These are phyloP conservation scores for Ctenosaura bakeri DNA, from an alignment of 2,797 vertebrate species.

Conservation along the genomic window DNA sequence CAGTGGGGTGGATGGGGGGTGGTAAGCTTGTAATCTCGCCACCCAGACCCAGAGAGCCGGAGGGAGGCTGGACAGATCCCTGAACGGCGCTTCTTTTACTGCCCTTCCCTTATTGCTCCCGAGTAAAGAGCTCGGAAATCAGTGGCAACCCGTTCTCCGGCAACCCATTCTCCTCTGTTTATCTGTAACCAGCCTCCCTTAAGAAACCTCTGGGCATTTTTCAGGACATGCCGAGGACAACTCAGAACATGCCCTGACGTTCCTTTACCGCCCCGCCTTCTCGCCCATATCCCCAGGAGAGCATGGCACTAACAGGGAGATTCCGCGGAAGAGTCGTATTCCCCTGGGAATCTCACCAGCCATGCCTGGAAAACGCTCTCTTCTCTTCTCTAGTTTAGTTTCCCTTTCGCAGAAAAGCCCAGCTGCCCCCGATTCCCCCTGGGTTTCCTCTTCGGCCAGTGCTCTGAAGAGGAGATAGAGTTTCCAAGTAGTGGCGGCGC, in stretches of 20 bases:
- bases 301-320: neutral
- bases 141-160: neutral
- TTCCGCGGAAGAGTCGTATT: fast-evolving
- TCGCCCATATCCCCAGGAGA: neutral
- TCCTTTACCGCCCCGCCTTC: neutral
- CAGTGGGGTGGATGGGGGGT: neutral
- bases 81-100: too few species aligned
- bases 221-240: neutral
- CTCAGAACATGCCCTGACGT: neutral
- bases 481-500: neutral
- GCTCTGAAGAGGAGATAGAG: too few species aligned
- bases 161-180: neutral
- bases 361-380: fast-evolving
- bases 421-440: fast-evolving
- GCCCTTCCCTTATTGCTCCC: neutral
- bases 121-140: neutral
- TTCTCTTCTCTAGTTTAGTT: neutral
- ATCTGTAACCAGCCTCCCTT: neutral
- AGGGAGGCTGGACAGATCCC: neutral
- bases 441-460: fast-evolving
- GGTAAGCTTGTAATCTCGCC: neutral
- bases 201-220: neutral
- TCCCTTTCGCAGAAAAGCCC: neutral
- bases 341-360: neutral
- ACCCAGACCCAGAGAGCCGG: neutral